Evolutionary conservation across 2,888 invertebrate species (phyloP), one percentile per base, ranked within the genome.

Genomic region (Eupithecia centaureata): DNA sequence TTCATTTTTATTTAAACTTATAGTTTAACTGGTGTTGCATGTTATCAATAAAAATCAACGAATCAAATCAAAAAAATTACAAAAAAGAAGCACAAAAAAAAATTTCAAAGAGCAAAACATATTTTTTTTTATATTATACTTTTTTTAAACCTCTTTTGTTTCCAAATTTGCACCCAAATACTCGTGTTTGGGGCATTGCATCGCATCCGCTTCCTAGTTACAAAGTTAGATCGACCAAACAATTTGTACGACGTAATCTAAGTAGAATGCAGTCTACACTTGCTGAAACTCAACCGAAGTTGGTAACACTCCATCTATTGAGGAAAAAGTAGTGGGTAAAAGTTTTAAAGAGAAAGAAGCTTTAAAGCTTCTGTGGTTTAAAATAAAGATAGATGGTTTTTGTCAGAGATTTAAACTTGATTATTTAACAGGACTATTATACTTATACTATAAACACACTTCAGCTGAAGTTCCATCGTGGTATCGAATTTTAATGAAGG

Each of bases 151-250:
- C 18, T 42, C 42, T 18, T 42, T 47, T n/a, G 18, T 47, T 22
- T 47, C 22, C 3, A 12, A 47, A 42, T 42, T 3, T 47, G 47
- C 10, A 42, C n/a, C n/a, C n/a, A n/a, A n/a, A n/a, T n/a, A n/a
- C n/a, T n/a, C n/a, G n/a, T 33, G 10, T 33, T 33, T 52, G 1
- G 25, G 8, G 3, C 4, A 22, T 7, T 28, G 25, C 30, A 10
- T n/a, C n/a, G 18, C n/a, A 5, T 12, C 10, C 47, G 25, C 35
- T 33, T 56, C 60, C 54, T 27, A 35, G 60, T 56, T 47, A 59
- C 54, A 10, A 65, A 69, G 63, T 66, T 66, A 18, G 57, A 66
- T 66, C 60, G 63, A 69, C 27, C 62, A 8, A 57, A 61, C 65
- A 60, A 62, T 42, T 64, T 65, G 28, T 30, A 51, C 56, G 60